Conservation (phyloP, 1,140 invertebrate genomes). For the Cydia strobilella region DNA sequence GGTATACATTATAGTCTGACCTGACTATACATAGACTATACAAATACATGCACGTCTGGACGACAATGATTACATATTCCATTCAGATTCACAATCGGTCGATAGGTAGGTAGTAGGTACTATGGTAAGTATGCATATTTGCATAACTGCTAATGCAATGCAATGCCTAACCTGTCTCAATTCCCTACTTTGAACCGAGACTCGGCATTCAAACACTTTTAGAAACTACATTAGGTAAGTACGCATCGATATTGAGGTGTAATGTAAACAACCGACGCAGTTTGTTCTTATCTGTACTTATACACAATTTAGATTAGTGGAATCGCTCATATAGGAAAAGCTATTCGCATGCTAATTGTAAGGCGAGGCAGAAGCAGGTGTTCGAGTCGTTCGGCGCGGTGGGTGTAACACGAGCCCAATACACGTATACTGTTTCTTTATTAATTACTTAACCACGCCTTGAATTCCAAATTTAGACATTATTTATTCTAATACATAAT, state of each 20-base stretch:
- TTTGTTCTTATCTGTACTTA: neutral
- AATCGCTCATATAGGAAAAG: slow-evolving; percentile 35
- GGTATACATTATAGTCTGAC: neutral
- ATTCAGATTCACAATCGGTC: slow-evolving; percentile 9
- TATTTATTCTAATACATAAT: slow-evolving; percentile 1
- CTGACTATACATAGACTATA: neutral
- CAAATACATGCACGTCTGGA: neutral
- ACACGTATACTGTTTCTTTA: slow-evolving; percentile 21
- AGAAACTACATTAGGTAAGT: neutral
- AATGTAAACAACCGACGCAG: neutral
- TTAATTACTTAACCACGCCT: slow-evolving; percentile 6
- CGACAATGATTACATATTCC: slow-evolving; percentile 7
- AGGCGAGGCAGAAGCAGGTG: slow-evolving; percentile 38
- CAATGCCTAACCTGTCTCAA: neutral
- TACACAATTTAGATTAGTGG: slow-evolving; percentile 1
- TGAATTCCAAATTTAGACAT: slow-evolving; percentile 5
- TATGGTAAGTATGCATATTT: neutral
- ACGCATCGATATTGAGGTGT: neutral
- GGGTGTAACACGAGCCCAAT: slow-evolving; percentile 42
- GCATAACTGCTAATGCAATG: neutral
- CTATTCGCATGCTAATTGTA: slow-evolving; percentile 38
- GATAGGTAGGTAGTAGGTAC: too few relatives aligned
- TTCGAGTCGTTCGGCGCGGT: slow-evolving; percentile 34
- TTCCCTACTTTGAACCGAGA: neutral
- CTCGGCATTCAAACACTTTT: neutral